These are phyloP conservation scores for Musca vetustissima DNA, from an alignment of 1,140 invertebrate species.

Conservation along the genomic window DNA sequence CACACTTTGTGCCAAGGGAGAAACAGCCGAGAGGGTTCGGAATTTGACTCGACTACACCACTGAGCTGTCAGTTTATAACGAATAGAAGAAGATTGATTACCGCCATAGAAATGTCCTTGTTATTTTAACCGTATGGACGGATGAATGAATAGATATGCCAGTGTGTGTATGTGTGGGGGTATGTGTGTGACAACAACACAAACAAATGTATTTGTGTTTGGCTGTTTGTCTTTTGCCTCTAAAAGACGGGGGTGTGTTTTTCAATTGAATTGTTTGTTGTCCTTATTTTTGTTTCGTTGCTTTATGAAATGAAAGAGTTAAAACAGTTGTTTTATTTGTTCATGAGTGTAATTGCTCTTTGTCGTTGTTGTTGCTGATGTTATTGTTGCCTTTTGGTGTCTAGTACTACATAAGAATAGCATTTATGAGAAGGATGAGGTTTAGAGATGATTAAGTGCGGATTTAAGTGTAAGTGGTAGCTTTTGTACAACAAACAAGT, in stretches of 20 bases:
- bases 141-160: conserved; percentile 16
- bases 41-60: conserved; percentile 54
- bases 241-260: conserved; percentile 16
- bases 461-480: too few species aligned
- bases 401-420: not conserved
- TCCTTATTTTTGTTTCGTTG: not conserved
- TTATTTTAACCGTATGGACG: conserved; percentile 29
- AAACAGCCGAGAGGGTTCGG: conserved; percentile 30
- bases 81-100: conserved; percentile 57
- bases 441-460: too few species aligned
- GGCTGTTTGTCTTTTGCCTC: conserved; percentile 10
- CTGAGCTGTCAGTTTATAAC: conserved; percentile 52
- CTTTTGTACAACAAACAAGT: too few species aligned
- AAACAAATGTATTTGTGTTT: not conserved
- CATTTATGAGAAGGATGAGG: not conserved
- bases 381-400: not conserved
- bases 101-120: conserved; percentile 49
- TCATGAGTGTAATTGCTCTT: not conserved
- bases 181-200: not conserved
- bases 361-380: conserved; percentile 16
- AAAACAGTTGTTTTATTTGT: conserved; percentile 28
- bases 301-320: conserved; percentile 11
- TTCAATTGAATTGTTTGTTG: conserved; percentile 48
- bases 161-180: conserved; percentile 27
- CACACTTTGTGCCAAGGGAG: not conserved